Evolutionary conservation across 2,888 invertebrate genomes (phyloP).

Genomic region (Apotomis betuletana): DNA sequence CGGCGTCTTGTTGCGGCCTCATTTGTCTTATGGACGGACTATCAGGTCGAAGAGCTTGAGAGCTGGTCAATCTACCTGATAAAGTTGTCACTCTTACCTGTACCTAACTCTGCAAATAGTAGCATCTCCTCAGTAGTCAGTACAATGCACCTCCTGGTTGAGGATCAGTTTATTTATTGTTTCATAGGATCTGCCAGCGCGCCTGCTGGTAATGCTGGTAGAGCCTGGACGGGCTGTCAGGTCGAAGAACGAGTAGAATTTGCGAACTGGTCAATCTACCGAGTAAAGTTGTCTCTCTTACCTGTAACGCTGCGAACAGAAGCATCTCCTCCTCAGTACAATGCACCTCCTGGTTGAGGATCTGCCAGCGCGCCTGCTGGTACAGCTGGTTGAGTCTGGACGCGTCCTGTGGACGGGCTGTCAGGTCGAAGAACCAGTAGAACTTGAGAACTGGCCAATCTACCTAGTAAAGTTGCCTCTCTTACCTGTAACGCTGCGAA

Average conservation of each 20-base stretch:
- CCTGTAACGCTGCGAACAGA: conserved; percentile 98
- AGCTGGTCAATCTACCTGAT: too few species aligned
- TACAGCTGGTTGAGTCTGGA: conserved; percentile 99
- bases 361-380: conserved; percentile 99
- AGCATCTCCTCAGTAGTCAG: conserved; percentile 99
- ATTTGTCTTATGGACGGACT: conserved; percentile 91
- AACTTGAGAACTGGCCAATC: conserved; percentile 87
- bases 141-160: conserved; percentile 98
- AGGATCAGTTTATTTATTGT: conserved; percentile 65
- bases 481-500: conserved; percentile 98
- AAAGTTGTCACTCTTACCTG: conserved; percentile 84
- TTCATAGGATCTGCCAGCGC: conserved; percentile 91
- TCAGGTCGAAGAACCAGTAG: conserved; percentile 98
- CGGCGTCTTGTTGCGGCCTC: too few species aligned
- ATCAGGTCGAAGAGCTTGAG: conserved; percentile 99
- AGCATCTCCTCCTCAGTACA: conserved; percentile 99
- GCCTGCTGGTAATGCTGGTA: conserved; percentile 99
- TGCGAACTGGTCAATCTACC: conserved; percentile 74
- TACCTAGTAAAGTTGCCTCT: neutral
- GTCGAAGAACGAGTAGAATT: conserved; percentile 99
- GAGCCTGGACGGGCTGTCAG: conserved; percentile 97
- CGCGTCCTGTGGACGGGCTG: conserved; percentile 96
- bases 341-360: conserved; percentile 98
- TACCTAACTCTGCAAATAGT: conserved; percentile 94
- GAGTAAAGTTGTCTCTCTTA: conserved; percentile 57